Base-by-base conservation (phyloP, 2,888 invertebrate genomes). In the Mechanitis messenoides region DNA sequence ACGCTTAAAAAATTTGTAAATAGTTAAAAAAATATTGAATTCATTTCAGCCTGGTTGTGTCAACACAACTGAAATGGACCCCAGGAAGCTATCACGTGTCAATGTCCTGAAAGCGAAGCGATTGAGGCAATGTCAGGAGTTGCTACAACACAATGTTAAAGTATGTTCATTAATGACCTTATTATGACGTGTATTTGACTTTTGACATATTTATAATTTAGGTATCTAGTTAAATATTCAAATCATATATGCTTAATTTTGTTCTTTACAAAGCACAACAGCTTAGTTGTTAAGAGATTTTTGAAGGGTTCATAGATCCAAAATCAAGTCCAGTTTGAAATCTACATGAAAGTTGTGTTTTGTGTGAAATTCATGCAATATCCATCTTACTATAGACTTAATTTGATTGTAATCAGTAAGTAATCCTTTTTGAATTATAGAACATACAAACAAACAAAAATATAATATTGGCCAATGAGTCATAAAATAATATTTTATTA, bases 11-110 rank as follows among this genome's bases (percentile, higher is more conserved):
- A 45, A 7, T 9, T 2, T 9, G 6, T 2, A 9, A 3, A 45
- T 45, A 35, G 5, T 45, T 45, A 7, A 45, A 3, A 11, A 3
- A 9, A n/a, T 45, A 45, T 45, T n/a, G 3, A n/a, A n/a, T 2
- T n/a, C 6, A 66, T 87, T 85, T 0, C 81, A 97, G 96, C 99
- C 99, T 7, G 99, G 99, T 60, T 98, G 98, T 87, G 98, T 99
- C 45, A 99, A 99, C 86, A 99, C 98, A 0, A 99, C 98, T 0
- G 99, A 99, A 85, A 93, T 99, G 79, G 99, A 99, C 83, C 98
- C 99, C 53, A 97, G 97, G 85, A 99, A 99, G 89, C 94, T 97
- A 55, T 98, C 95, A 66, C 92, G 95, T 35, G 84, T 88, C 66
- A 85, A 81, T 66, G 81, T 81, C 0, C 56, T 89, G 2, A 87